A percentile compares a stretch with the other conserved stretches of the same genome.
phyloP scores from a whole-genome alignment of 2,113 vertebrate species.

The Etheostoma spectabile region DNA sequence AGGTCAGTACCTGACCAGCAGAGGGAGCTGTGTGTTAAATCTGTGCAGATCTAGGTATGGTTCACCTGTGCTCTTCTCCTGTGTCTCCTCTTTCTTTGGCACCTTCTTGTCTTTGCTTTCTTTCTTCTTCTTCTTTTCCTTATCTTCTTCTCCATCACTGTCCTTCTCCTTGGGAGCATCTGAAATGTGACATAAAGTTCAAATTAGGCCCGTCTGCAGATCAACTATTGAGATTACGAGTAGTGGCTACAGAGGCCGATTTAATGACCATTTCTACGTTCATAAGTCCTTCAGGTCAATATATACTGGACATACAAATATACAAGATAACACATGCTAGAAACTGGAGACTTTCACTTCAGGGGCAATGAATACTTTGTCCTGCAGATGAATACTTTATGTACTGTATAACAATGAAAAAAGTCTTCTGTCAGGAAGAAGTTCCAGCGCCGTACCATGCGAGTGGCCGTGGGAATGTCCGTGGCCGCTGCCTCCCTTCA shows the following conservation, averaged over 20 bases:
- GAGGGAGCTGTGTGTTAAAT: neutral
- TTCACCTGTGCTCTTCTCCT: conserved; percentile 65
- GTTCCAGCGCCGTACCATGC: conserved; percentile 39
- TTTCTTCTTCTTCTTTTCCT: conserved; percentile 66
- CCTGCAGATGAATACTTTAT: neutral
- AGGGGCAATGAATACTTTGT: neutral
- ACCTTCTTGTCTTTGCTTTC: conserved; percentile 55
- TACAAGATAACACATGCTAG: neutral
- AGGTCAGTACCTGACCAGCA: neutral
- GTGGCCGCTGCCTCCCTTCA: conserved; percentile 88
- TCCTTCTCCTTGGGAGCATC: conserved; percentile 78
- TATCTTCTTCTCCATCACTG: conserved; percentile 79
- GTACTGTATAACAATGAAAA: neutral
- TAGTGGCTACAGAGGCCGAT: neutral
- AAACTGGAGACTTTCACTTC: neutral
- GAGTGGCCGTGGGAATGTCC: conserved; percentile 77
- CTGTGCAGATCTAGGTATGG: fast-evolving
- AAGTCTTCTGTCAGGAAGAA: neutral
- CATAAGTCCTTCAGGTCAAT: neutral
- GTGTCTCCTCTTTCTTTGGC: conserved; percentile 58
- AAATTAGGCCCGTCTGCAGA: neutral
- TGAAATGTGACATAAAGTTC: conserved; percentile 28
- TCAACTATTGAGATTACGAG: neutral
- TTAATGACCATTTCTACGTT: neutral
- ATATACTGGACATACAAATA: neutral